These are phyloP conservation scores for Psittacula echo DNA, from an alignment of 2,797 vertebrate genomes.

Conservation along the genomic window DNA sequence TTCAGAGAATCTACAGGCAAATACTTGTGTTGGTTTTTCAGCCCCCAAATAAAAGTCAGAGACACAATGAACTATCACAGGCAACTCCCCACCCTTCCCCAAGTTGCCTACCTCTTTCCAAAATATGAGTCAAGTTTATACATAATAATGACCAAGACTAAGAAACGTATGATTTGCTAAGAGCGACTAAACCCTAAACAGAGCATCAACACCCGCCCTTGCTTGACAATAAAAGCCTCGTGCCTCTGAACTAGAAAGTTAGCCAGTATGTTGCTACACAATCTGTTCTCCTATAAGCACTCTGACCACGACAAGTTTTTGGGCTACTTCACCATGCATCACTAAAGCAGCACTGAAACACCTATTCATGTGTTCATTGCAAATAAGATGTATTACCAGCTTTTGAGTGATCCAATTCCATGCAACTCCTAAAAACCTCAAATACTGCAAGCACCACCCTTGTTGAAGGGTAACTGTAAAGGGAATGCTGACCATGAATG, in stretches of 20 bases:
- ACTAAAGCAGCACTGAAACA: neutral
- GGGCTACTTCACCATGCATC: neutral
- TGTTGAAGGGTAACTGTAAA: neutral
- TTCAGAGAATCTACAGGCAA: constrained; percentile 40
- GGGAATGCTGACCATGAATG: neutral
- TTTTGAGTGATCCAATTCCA: neutral
- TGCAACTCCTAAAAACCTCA: neutral
- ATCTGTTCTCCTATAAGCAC: neutral
- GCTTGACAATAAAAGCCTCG: neutral
- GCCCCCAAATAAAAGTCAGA: neutral
- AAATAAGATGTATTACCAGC: neutral
- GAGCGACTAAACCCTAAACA: neutral
- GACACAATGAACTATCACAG: neutral
- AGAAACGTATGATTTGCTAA: neutral
- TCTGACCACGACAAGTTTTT: neutral
- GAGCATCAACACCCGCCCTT: neutral
- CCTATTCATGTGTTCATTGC: neutral
- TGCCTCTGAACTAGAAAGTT: neutral
- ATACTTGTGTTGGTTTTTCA: neutral
- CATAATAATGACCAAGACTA: neutral
- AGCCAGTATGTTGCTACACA: neutral
- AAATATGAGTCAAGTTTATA: constrained; percentile 49
- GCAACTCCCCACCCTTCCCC: neutral
- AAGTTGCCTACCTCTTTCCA: neutral
- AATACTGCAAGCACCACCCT: neutral